A percentile compares a stretch with the other conserved stretches of the same genome.
phyloP scores from a whole-genome alignment of 2,888 invertebrate species.

The Saturnia japonica region DNA sequence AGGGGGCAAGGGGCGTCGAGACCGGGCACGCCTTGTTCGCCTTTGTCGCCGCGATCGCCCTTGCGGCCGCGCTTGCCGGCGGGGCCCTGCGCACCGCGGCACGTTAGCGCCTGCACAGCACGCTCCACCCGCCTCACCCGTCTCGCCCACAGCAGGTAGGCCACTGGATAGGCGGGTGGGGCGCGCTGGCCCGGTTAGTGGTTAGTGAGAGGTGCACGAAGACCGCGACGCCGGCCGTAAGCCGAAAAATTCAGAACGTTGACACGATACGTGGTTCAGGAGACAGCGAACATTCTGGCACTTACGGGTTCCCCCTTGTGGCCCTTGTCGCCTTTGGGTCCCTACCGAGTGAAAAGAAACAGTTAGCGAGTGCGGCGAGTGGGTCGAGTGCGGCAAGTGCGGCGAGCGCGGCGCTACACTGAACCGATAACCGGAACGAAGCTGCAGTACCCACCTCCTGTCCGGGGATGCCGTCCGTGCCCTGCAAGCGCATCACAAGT shows the following conservation, averaged over 20 bases:
- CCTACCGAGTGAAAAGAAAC: constrained; percentile 82
- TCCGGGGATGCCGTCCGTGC: constrained; percentile 96
- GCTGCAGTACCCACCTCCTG: constrained; percentile 85
- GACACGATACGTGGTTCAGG: background rate
- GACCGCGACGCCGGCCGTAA: background rate
- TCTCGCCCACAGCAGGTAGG: background rate
- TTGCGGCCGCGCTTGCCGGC: constrained; percentile 94
- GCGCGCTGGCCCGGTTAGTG: background rate
- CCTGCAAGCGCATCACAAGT: constrained; percentile 82
- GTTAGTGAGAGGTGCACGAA: background rate
- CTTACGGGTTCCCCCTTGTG: constrained; percentile 92
- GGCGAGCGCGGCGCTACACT: background rate
- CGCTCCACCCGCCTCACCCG: background rate
- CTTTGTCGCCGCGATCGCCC: constrained; percentile 96
- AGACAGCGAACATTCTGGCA: constrained; percentile 40
- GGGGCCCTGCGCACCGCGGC: constrained; percentile 85
- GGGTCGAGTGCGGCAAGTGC: too few relatives aligned
- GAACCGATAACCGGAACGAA: constrained; percentile 20
- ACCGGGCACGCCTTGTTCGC: constrained; percentile 98
- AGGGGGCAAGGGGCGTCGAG: constrained; percentile 99
- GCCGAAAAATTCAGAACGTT: background rate
- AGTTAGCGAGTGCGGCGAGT: constrained; percentile 2
- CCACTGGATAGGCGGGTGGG: background rate
- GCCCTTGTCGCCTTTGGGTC: constrained; percentile 94
- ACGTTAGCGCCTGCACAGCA: background rate